phyloP scores from a whole-genome alignment of 2,113 vertebrate species.

The Dolichotis patagonum region DNA sequence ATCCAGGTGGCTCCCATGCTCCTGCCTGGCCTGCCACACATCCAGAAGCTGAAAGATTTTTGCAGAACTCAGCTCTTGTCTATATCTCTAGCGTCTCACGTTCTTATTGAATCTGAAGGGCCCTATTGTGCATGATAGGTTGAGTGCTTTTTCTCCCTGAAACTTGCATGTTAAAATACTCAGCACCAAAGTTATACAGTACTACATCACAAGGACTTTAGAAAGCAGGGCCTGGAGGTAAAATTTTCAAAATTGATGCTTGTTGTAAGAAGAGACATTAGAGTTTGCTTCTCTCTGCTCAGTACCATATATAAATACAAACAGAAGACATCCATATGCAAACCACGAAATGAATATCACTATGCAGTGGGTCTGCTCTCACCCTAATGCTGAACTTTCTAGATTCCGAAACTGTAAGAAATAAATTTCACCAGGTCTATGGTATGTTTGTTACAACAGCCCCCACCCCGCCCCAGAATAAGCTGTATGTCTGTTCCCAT shows the following conservation, averaged over 20 bases:
- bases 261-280: not conserved
- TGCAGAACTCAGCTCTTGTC: not conserved
- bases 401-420: not conserved
- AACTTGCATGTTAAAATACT: not conserved
- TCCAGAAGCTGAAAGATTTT: not conserved
- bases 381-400: too few species aligned
- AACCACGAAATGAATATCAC: too few species aligned
- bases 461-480: not conserved
- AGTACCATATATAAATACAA: not conserved
- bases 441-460: not conserved
- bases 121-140: not conserved
- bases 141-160: not conserved
- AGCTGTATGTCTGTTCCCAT: not conserved
- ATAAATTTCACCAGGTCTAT: not conserved
- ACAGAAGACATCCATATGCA: not conserved
- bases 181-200: not conserved
- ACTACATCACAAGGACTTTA: not conserved
- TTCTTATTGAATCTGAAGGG: not conserved
- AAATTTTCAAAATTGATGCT: not conserved
- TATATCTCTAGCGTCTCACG: not conserved
- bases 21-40: not conserved
- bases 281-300: not conserved
- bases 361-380: not conserved
- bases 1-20: not conserved
- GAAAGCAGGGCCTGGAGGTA: not conserved